These are phyloP conservation scores for Thunnus thynnus DNA, from an alignment of 2,113 vertebrate species.

Conservation along the genomic window DNA sequence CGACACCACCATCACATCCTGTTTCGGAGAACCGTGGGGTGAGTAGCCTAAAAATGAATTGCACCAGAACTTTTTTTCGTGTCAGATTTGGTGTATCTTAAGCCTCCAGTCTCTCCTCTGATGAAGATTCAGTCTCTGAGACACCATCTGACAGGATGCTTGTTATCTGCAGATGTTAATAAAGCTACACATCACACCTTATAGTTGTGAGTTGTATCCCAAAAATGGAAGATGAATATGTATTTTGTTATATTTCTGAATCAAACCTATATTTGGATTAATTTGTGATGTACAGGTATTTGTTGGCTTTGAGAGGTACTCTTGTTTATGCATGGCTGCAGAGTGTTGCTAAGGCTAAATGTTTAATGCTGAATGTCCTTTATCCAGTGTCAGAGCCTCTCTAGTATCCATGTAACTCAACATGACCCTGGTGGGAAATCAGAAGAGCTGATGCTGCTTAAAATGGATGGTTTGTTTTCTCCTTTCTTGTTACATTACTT, in stretches of 20 bases:
- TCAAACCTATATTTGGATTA: neutral
- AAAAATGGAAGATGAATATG: no score
- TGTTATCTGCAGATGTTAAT: no score
- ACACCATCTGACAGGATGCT: no score
- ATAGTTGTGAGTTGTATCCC: neutral
- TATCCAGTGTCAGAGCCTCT: conserved; percentile 36
- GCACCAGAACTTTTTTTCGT: neutral
- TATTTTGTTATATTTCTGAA: neutral
- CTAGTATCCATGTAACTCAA: conserved; percentile 16
- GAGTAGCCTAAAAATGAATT: neutral
- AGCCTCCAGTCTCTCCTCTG: neutral
- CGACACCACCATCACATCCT: neutral
- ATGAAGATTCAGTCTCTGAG: neutral
- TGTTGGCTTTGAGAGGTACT: neutral
- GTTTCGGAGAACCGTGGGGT: conserved; percentile 28
- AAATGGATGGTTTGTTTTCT: conserved; percentile 66
- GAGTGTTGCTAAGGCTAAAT: neutral
- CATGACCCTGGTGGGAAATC: conserved; percentile 27
- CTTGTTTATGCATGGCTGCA: neutral
- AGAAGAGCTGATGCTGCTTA: conserved; percentile 19
- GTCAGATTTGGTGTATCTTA: neutral
- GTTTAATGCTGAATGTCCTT: neutral
- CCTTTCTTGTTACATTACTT: neutral
- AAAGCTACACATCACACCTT: neutral
- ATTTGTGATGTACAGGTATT: neutral